Base-by-base conservation (phyloP, 2,113 vertebrate species). In the Glaucomys volans region DNA sequence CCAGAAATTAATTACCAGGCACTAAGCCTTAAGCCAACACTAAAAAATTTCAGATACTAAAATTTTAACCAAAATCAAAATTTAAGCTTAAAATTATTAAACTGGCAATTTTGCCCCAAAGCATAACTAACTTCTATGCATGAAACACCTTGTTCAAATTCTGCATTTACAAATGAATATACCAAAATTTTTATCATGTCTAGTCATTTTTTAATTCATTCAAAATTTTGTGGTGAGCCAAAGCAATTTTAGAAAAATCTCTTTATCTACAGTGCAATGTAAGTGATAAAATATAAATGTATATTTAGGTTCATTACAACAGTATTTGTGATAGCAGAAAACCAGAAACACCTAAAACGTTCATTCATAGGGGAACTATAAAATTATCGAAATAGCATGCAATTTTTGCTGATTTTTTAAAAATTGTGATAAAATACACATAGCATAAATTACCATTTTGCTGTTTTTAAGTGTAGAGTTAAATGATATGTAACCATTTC, bases 41-140 rank as follows among this genome's bases (percentile, higher is more conserved):
- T 54, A 76, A 44, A 87, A 92, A 62, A 62, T 40, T 47, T 89
- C 37, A 67, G 40, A 74, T 59, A n/a, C 35, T 92, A 74, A 32
- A 90, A 90, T 95, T 96, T 84, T 92, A 94, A 47, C 18, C 22
- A 12, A 90, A 94, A 80, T 95, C 11, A 74, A 64, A 71, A 76
- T 80, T 72, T 75, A 83, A 92, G 40, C n/a, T 86, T 52, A 90
- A 77, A 91, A 82, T 44, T 86, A 79, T 72, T 67, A 66, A 5
- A 64, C 24, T 89, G 30, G 8, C 12, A 6, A 8, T 87, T 83
- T 94, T 92, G 16, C n/a, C 26, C 67, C 40, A 52, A 71, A 90
- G 69, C 2, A 59, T 75, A 90, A 94, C 64, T n/a, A 72, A 72
- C 66, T 47, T 67, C 32, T 13, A 1, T 74, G 12, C 87, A 37